Evolutionary conservation across 2,797 vertebrate species (phyloP).

Genomic region (Xenops minutus): DNA sequence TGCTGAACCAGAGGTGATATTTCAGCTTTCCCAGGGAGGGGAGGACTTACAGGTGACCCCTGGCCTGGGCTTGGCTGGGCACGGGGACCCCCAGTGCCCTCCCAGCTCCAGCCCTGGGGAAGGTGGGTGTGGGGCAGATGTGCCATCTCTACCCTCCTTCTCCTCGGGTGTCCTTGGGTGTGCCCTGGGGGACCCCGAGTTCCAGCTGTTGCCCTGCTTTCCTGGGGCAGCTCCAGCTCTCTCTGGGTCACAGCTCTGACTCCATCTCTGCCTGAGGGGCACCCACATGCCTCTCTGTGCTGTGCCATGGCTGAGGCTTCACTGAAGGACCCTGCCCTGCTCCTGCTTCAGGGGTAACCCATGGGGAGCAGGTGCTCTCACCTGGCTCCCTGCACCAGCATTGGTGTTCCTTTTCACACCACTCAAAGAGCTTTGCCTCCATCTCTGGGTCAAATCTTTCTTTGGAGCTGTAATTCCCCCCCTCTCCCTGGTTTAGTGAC

Average conservation of each 20-base stretch:
- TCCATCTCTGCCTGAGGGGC: not conserved
- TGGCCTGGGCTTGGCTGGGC: not conserved
- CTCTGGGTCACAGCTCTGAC: not conserved
- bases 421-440: not conserved
- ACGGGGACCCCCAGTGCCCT: not conserved
- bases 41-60: not conserved
- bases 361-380: no score
- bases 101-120: fast-evolving
- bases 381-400: fast-evolving
- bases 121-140: not conserved
- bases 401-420: fast-evolving
- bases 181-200: not conserved
- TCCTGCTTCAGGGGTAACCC: not conserved
- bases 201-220: not conserved
- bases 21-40: not conserved
- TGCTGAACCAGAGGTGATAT: not conserved
- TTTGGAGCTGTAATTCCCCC: not conserved
- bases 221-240: not conserved
- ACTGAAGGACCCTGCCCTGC: not conserved
- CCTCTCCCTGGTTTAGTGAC: fast-evolving
- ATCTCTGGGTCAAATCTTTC: not conserved
- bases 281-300: not conserved
- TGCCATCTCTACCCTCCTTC: not conserved
- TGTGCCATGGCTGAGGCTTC: fast-evolving
- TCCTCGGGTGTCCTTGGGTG: not conserved